These are phyloP conservation scores for Dendroctonus valens DNA, from an alignment of 1,140 invertebrate genomes.

Conservation along the genomic window DNA sequence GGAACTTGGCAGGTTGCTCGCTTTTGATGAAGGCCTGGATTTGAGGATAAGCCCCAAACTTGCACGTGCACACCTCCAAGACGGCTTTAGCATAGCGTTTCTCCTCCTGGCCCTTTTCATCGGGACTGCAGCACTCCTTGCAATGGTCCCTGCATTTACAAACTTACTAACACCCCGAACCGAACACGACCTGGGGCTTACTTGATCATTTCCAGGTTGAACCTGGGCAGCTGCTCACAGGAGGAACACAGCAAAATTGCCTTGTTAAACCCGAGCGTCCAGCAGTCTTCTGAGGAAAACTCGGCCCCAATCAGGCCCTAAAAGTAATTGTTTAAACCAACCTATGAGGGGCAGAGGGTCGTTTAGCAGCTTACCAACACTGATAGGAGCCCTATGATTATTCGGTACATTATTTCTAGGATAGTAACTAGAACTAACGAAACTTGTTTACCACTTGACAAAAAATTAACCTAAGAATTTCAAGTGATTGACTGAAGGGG, in stretches of 20 bases:
- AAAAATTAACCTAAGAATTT: too few species aligned
- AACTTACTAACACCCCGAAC: neutral
- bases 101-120: slow-evolving; percentile 60
- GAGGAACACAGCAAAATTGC: slow-evolving; percentile 83
- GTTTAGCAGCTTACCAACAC: too few species aligned
- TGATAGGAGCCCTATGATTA: too few species aligned
- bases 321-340: too few species aligned
- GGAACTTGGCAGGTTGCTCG: slow-evolving; percentile 79
- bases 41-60: slow-evolving; percentile 93
- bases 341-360: too few species aligned
- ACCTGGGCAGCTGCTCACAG: slow-evolving; percentile 80
- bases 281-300: slow-evolving; percentile 79
- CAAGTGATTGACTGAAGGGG: too few species aligned
- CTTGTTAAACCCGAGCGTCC: slow-evolving; percentile 81
- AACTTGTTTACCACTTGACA: too few species aligned
- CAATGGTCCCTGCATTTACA: slow-evolving; percentile 65
- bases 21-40: slow-evolving; percentile 95
- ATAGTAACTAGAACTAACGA: too few species aligned
- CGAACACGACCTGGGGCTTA: slow-evolving; percentile 41
- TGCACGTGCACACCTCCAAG: slow-evolving; percentile 91
- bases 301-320: slow-evolving; percentile 47
- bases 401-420: too few species aligned
- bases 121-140: slow-evolving; percentile 69
- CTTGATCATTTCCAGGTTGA: slow-evolving; percentile 68
- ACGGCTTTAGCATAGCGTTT: slow-evolving; percentile 82